Conservation (phyloP, 2,113 vertebrate species). For the Bubo blakistoni region DNA sequence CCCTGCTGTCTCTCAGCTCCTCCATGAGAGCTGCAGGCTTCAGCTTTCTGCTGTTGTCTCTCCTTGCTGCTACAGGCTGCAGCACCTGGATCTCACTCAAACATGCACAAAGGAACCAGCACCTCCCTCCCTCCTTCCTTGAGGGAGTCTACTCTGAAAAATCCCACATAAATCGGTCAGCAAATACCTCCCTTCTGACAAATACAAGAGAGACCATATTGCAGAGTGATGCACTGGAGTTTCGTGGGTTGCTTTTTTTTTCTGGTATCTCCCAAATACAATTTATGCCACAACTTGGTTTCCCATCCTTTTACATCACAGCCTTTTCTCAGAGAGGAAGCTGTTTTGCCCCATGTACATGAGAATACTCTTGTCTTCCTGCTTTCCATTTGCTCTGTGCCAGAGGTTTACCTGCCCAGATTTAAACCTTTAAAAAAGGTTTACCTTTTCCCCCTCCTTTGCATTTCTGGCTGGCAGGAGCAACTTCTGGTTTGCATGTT, state of each 20-base stretch:
- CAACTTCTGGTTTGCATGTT: neutral
- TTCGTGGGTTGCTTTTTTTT: neutral
- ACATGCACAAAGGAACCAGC: accelerated
- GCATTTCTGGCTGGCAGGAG: neutral
- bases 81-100: neutral
- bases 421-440: too few species aligned
- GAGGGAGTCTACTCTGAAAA: neutral
- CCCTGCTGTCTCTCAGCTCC: neutral
- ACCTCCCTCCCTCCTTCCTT: neutral
- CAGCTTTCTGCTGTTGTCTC: neutral
- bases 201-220: neutral
- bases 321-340: neutral
- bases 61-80: neutral
- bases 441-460: too few species aligned
- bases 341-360: accelerated
- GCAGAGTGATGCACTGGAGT: neutral
- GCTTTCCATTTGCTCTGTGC: neutral
- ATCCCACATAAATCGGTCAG: neutral
- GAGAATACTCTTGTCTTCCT: neutral
- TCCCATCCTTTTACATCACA: neutral
- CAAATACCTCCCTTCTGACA: neutral
- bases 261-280: neutral
- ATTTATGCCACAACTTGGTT: neutral
- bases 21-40: neutral
- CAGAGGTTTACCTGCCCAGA: neutral